A percentile compares a stretch with the other conserved stretches of the same genome.
phyloP scores from a whole-genome alignment of 2,888 invertebrate species.

The Fragum fragum region DNA sequence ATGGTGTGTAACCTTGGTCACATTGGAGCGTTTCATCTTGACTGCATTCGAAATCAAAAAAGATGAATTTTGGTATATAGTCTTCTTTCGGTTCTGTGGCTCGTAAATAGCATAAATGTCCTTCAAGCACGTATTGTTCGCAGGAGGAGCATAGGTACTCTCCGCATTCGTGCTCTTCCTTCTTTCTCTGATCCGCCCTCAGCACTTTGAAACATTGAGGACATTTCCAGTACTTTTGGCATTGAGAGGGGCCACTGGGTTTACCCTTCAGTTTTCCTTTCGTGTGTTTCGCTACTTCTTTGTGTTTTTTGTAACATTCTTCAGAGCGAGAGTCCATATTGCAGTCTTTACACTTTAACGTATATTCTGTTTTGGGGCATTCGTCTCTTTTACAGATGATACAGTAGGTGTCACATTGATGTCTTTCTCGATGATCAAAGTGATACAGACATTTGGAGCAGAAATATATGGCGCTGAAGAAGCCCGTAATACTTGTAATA shows the following conservation, averaged over 20 bases:
- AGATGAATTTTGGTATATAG: conserved; percentile 37
- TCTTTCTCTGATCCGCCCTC: conserved; percentile 9
- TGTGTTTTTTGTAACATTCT: conserved; percentile 31
- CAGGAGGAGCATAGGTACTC: conserved; percentile 35
- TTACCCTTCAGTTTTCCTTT: conserved; percentile 33
- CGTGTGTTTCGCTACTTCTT: conserved; percentile 5
- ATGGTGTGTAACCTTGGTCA: conserved; percentile 21
- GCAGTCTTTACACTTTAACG: conserved; percentile 14
- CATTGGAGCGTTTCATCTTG: conserved; percentile 37
- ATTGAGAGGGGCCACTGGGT: conserved; percentile 18
- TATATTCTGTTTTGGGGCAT: conserved; percentile 34
- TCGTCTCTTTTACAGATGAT: conserved; percentile 43
- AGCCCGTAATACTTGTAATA: conserved; percentile 44
- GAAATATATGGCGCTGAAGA: conserved; percentile 47
- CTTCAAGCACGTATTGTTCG: conserved; percentile 16
- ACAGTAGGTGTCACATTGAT: conserved; percentile 38
- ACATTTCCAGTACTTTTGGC: conserved; percentile 39
- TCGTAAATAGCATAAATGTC: conserved; percentile 40
- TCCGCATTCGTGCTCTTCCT: conserved; percentile 38
- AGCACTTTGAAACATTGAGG: conserved; percentile 37
- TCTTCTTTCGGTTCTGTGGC: conserved; percentile 31
- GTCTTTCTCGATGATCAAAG: conserved; percentile 34
- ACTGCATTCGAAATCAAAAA: conserved; percentile 46
- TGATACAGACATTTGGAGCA: conserved; percentile 35
- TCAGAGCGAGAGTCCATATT: conserved; percentile 35